Evolutionary conservation across 1,140 invertebrate species (phyloP).

Genomic region (Scaptodrosophila lebanonensis): DNA sequence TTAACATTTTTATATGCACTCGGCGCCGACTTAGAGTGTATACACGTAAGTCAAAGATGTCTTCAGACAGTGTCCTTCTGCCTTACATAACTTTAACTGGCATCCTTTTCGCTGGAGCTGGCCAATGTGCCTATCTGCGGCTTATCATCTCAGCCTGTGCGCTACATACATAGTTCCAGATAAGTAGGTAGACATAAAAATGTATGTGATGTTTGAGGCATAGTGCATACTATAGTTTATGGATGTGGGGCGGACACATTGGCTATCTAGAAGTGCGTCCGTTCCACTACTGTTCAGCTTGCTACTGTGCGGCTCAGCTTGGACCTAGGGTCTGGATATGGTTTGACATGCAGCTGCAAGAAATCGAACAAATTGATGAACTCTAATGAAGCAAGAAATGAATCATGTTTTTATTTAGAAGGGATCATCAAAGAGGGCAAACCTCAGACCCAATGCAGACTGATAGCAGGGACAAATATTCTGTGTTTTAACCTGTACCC

Average conservation of each 20-base stretch:
- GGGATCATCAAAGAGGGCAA: too few species aligned
- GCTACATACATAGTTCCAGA: too few species aligned
- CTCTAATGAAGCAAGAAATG: too few species aligned
- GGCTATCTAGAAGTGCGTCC: constrained; percentile 32
- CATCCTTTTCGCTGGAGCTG: not conserved
- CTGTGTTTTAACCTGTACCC: too few species aligned
- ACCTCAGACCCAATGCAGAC: too few species aligned
- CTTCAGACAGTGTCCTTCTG: too few species aligned
- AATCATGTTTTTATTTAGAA: too few species aligned
- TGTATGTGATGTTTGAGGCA: constrained; percentile 6
- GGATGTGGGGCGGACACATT: constrained; percentile 42
- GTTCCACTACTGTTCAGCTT: constrained; percentile 1
- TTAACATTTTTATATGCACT: constrained; percentile 49
- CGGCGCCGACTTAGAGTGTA: too few species aligned
- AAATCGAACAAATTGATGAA: too few species aligned
- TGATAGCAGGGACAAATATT: too few species aligned
- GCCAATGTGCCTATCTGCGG: constrained; percentile 42
- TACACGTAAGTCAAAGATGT: too few species aligned
- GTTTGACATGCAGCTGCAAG: not conserved
- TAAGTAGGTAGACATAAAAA: too few species aligned
- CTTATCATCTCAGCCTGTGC: constrained; percentile 60
- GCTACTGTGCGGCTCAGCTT: not conserved
- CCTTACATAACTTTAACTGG: constrained; percentile 16
- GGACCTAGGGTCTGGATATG: not conserved
- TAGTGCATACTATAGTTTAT: constrained; percentile 18